Base-by-base conservation (phyloP, 2,797 vertebrate genomes). In the Pteropus rufus region DNA sequence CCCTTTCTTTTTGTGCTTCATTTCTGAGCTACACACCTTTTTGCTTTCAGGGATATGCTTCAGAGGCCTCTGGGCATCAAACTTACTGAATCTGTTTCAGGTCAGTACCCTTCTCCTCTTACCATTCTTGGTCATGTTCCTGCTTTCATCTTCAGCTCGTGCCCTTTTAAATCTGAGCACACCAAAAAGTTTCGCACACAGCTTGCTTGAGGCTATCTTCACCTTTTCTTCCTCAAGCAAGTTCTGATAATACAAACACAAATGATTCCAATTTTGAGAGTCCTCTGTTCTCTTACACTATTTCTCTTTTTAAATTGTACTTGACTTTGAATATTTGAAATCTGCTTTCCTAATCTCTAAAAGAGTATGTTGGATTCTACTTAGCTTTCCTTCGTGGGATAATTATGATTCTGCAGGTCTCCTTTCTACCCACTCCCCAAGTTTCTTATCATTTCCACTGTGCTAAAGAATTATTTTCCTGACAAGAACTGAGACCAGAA, bases 401-500 rank as follows among this genome's bases (percentile, higher is more conserved):
- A 24, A 86, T 86, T 67, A 80, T 15, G 39, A 90, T 84, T 81
- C 58, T 19, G 18, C 6, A n/a, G 26, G 36, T 76, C 54, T 80
- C 14, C 72, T 91, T 73, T 56, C 18, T 24, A 70, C 29, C 24
- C 29, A 18, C 67, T 88, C n/a, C 64, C n/a, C 9, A 72, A 44
- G 73, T 69, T 92, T 85, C 79, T 87, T 64, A 18, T 86, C 75
- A 16, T 94, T 39, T 91, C 23, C 24, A 49, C 77, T 73, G 10
- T 69, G 76, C 34, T 44, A 29, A 72, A 80, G 60, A 79, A 72
- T 87, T 93, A 19, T 82, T 95, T 94, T 83, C 34, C 58, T 64
- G 52, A 58, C 19, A 52, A 90, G 44, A 80, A 65, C 65, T 44
- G 85, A 89, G n/a, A 65, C 26, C 69, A 89, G 64, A 87, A 86